phyloP scores from a whole-genome alignment of 2,113 vertebrate genomes.

The Pseudonaja textilis region DNA sequence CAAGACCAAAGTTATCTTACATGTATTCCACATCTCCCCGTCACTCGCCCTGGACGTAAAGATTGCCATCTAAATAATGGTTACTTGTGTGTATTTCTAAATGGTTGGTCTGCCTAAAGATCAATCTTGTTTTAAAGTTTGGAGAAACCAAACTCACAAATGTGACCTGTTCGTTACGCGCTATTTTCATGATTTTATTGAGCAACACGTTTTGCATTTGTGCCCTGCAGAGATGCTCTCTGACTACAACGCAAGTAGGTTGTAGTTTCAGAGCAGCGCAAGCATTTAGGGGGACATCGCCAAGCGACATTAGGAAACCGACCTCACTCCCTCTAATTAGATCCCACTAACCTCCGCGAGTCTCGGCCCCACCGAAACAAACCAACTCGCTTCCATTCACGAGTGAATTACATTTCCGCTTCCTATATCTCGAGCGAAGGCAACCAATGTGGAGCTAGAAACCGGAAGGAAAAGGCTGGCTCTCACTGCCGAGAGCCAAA shows the following conservation, averaged over 20 bases:
- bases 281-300: not conserved
- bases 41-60: not conserved
- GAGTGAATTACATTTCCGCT: not conserved
- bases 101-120: not conserved
- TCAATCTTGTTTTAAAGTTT: not conserved
- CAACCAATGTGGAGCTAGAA: not conserved
- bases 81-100: not conserved
- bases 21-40: not conserved
- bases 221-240: not conserved
- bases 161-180: not conserved
- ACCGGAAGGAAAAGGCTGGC: not conserved
- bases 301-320: not conserved
- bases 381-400: not conserved
- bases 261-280: not conserved
- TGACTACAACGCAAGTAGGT: not conserved
- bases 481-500: not conserved
- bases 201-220: not conserved
- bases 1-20: not conserved
- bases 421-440: not conserved
- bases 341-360: not conserved
- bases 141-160: not conserved
- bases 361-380: not conserved
- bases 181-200: not conserved
- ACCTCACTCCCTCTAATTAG: no score
- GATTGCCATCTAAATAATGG: not conserved